Percentiles rank a stretch among this genome's conserved stretches.
phyloP scores from a whole-genome alignment of 2,113 vertebrate genomes.

The Lepisosteus osseus region DNA sequence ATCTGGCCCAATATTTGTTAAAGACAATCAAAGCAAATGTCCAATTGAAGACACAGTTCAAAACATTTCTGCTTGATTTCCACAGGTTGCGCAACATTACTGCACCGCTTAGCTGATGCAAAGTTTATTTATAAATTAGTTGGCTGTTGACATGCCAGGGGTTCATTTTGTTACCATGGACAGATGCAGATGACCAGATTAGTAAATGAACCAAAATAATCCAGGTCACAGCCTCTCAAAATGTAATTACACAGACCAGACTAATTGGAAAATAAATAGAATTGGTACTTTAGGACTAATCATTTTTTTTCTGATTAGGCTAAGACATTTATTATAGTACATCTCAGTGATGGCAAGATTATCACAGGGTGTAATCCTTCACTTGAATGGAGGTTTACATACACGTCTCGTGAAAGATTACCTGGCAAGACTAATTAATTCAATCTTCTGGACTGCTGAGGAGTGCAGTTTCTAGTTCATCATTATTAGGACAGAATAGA shows the following conservation, averaged over 20 bases:
- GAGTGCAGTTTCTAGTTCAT: conserved; percentile 3
- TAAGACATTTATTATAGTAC: background rate
- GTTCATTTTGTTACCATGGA: background rate
- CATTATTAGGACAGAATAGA: background rate
- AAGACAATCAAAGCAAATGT: too few relatives aligned
- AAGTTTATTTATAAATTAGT: background rate
- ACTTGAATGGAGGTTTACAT: background rate
- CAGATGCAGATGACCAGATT: conserved; percentile 13
- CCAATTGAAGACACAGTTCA: background rate
- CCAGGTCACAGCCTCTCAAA: background rate
- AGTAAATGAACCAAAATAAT: conserved; percentile 13
- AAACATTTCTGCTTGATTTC: background rate
- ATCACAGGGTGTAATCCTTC: background rate
- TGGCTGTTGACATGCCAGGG: background rate
- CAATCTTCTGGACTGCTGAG: conserved; percentile 10
- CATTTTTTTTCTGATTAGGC: conserved; percentile 19
- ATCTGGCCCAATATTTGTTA: too few relatives aligned
- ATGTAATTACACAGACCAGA: conserved; percentile 10
- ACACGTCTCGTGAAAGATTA: conserved; percentile 11
- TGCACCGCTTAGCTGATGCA: too few relatives aligned
- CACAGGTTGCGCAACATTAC: background rate
- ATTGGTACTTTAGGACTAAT: conserved; percentile 10
- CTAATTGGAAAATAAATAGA: conserved; percentile 12
- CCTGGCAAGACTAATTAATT: conserved; percentile 9
- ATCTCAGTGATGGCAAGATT: background rate